These are phyloP conservation scores for Epinephelus awoara DNA, from an alignment of 2,797 vertebrate species.

Conservation along the genomic window DNA sequence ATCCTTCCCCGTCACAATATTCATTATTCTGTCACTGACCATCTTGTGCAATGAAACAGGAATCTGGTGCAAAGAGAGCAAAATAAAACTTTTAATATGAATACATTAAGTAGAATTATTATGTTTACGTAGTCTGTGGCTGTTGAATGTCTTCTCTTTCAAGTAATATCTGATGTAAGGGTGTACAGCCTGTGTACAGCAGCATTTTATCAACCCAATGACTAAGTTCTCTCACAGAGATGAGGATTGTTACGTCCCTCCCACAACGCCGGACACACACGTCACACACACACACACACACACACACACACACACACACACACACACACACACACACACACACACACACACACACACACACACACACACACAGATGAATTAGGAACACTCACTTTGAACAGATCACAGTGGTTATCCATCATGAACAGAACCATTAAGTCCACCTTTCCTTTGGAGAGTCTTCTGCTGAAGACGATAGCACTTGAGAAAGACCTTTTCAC, in stretches of 20 bases:
- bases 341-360: background rate
- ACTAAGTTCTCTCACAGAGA: background rate
- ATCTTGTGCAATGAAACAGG: constrained; percentile 93
- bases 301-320: background rate
- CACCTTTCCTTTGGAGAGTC: constrained; percentile 94
- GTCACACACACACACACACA: background rate
- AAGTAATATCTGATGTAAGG: background rate
- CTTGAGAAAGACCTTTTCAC: constrained; percentile 95
- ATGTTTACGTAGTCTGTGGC: background rate
- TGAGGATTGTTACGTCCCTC: constrained; percentile 1
- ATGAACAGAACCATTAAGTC: constrained; percentile 96
- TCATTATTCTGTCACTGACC: constrained; percentile 92
- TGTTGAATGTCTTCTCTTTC: background rate
- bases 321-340: background rate
- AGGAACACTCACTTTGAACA: constrained; percentile 91
- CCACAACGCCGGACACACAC: background rate
- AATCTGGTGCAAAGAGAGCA: constrained; percentile 84
- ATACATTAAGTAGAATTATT: background rate
- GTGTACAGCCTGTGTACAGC: constrained; percentile 18
- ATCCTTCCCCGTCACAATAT: constrained; percentile 91
- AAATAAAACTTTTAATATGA: background rate
- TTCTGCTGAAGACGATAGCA: constrained; percentile 92
- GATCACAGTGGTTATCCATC: constrained; percentile 94
- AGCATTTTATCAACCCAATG: constrained; percentile 3
- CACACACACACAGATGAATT: background rate